Conservation (phyloP, 2,888 invertebrate species). For the Hedychridium roseum region DNA sequence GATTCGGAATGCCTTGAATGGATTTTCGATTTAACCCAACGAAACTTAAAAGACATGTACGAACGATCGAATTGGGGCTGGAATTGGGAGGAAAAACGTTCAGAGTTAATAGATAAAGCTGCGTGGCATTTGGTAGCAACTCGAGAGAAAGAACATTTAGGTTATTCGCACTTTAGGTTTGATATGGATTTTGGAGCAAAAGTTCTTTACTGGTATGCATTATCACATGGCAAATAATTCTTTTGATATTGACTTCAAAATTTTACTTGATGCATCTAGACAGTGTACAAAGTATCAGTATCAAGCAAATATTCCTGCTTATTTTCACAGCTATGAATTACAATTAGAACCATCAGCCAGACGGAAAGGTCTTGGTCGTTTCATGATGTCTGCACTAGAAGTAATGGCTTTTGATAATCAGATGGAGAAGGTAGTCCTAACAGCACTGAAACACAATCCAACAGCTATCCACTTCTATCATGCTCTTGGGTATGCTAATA, state of each 20-base stretch:
- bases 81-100: conserved; percentile 71
- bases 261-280: not conserved
- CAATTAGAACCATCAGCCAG: conserved; percentile 78
- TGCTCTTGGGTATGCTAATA: conserved; percentile 72
- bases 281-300: not conserved
- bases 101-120: conserved; percentile 72
- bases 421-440: conserved; percentile 84
- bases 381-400: conserved; percentile 81
- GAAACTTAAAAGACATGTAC: conserved; percentile 82
- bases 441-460: conserved; percentile 82
- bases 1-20: conserved; percentile 70
- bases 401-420: conserved; percentile 75
- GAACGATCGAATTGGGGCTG: conserved; percentile 70
- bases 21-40: conserved; percentile 78
- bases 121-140: conserved; percentile 73
- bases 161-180: conserved; percentile 78
- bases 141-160: conserved; percentile 66
- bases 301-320: conserved; percentile 8
- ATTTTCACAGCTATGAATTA: conserved; percentile 79
- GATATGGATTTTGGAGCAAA: conserved; percentile 74
- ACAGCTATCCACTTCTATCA: conserved; percentile 78
- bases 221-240: not conserved
- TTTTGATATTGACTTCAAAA: not conserved
- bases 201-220: conserved; percentile 75
- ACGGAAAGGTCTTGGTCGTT: conserved; percentile 83